phyloP scores from a whole-genome alignment of 2,113 vertebrate species.

The Hippocampus zosterae region DNA sequence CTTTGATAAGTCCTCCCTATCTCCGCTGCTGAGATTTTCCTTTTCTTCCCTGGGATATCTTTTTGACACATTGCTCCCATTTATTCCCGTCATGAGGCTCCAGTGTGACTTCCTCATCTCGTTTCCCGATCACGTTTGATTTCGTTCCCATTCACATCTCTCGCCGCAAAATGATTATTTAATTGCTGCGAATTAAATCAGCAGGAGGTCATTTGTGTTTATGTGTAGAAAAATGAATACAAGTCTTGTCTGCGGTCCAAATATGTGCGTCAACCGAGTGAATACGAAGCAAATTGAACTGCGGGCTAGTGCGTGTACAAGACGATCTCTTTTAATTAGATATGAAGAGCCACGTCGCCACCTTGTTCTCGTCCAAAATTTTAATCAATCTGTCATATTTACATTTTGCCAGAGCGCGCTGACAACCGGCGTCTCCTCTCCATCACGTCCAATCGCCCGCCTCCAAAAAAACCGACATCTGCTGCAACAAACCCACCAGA shows the following conservation, averaged over 20 bases:
- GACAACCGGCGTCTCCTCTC: constrained; percentile 25
- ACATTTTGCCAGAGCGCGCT: constrained; percentile 34
- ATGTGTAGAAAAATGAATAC: neutral
- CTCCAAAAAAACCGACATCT: neutral
- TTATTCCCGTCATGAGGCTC: neutral
- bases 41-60: neutral
- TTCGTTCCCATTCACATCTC: constrained; percentile 2
- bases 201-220: neutral
- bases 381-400: constrained; percentile 71
- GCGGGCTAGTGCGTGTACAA: constrained; percentile 44
- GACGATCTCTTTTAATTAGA: constrained; percentile 72
- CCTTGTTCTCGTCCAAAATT: constrained; percentile 49
- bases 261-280: constrained; percentile 34
- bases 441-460: neutral
- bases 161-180: neutral
- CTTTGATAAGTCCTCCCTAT: neutral
- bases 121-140: constrained; percentile 9
- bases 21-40: neutral
- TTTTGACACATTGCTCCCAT: neutral
- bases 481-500: constrained; percentile 3
- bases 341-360: constrained; percentile 43
- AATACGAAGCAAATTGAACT: constrained; percentile 56
- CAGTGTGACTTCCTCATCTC: constrained; percentile 3
- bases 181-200: neutral
- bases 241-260: constrained; percentile 1